Conservation (phyloP, 1,140 invertebrate species). For the Bathynomus jamesi region DNA sequence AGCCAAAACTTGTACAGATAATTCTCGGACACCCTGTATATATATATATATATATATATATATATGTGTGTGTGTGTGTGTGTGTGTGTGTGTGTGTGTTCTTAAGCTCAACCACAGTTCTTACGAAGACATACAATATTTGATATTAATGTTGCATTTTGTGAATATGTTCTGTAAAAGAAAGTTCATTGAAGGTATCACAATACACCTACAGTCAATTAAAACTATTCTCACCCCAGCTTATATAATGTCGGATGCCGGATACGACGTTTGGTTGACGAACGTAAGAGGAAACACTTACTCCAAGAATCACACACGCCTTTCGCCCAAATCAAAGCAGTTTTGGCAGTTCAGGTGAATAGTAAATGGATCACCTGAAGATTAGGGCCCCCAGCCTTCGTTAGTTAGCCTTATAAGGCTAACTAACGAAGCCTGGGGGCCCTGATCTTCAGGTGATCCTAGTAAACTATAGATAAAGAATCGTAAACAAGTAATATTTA, state of each 20-base stretch:
- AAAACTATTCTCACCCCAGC: slow-evolving; percentile 26
- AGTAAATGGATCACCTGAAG: no score
- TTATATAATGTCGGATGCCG: slow-evolving; percentile 59
- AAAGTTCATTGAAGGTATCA: neutral
- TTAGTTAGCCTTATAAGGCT: no score
- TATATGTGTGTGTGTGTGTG: neutral
- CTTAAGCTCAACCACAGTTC: neutral
- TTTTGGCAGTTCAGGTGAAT: slow-evolving; percentile 40
- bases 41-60: neutral
- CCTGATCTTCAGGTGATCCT: no score
- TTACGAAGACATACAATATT: neutral
- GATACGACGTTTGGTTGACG: slow-evolving; percentile 64
- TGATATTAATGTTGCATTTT: neutral
- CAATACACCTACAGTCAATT: neutral
- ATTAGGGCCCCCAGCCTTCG: no score
- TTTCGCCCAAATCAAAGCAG: slow-evolving; percentile 33
- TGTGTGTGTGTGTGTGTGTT: neutral
- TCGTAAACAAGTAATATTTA: no score
- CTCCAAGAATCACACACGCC: slow-evolving; percentile 44
- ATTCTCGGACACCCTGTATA: no score
- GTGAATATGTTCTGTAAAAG: neutral
- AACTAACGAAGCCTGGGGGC: no score
- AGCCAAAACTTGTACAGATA: no score
- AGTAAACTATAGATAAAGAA: no score
- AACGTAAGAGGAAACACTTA: slow-evolving; percentile 58